Base-by-base conservation (phyloP, 2,113 vertebrate species). In the Gopherus flavomarginatus region DNA sequence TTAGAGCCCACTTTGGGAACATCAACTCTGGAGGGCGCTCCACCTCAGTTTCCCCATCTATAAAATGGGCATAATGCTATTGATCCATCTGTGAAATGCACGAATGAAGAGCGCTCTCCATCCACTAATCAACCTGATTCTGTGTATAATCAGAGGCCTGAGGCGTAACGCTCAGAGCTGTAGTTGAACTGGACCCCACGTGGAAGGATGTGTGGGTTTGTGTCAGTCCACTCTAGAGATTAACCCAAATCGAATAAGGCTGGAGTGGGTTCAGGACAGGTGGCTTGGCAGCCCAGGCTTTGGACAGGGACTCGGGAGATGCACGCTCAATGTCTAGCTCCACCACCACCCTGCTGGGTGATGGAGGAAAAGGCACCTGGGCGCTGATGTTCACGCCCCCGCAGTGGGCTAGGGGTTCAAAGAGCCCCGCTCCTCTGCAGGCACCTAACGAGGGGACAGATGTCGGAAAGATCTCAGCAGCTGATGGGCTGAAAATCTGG, bases 311-410 rank as follows among this genome's bases (percentile, higher is more conserved):
- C 69, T 72, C 69, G 8, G 9, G n/a, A 38, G 14, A 21, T n/a
- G 14, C 5, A 17, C 7, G 2, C 8, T 29, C 31, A 11, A 16
- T 3, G 11, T 8, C 35, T 4, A 4, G 8, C 16, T n/a, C 62
- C 8, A 3, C 16, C 11, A 17, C 16, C 11, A 31, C 6, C 6
- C 16, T 11, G 35, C 35, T 72, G 16, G 65, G n/a, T 9, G 16
- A 72, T 19, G 5, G 31, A 38, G 65, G 35, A 38, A 5, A n/a
- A 21, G 35, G 16, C 9, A 3, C 69, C 5, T 3, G 21, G 19
- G 69, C 1, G n/a, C n/a, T 38, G 69, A 21, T 4, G 14, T n/a
- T 11, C 56, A 24, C 5, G 11, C 4, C 56, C 19, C 65, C 19
- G 16, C 16, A 4, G 9, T n/a, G 65, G 65, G 31, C 65, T 7